These are phyloP conservation scores for Flexamia atlantica DNA, from an alignment of 2,888 invertebrate species.

Conservation along the genomic window DNA sequence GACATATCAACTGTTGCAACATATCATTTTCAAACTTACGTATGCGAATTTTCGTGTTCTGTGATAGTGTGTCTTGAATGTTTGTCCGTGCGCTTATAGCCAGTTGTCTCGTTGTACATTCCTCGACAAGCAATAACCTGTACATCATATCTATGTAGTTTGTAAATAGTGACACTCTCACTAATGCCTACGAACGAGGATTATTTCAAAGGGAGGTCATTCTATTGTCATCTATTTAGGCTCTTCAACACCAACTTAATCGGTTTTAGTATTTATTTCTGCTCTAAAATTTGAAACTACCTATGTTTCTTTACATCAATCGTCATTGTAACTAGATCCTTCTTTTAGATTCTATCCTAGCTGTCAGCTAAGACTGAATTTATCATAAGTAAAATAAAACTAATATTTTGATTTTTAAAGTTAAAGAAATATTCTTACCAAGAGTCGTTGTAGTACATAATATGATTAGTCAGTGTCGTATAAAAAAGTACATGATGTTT, in stretches of 20 bases:
- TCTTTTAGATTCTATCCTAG: not conserved
- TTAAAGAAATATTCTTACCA: not conserved
- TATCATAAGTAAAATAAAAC: conserved; percentile 8
- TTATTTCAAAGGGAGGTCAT: not conserved
- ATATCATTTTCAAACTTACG: conserved; percentile 1
- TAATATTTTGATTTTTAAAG: not conserved
- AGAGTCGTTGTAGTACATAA: not conserved
- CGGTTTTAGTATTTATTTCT: not conserved
- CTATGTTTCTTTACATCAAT: not conserved
- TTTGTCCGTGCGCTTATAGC: not conserved
- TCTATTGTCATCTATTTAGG: not conserved
- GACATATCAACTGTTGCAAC: conserved; percentile 32
- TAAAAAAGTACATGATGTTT: no score
- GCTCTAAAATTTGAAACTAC: not conserved
- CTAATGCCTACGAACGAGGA: not conserved
- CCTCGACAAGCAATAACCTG: conserved; percentile 33
- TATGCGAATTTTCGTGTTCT: conserved; percentile 1
- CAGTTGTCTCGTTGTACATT: conserved; percentile 14
- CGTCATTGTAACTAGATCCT: not conserved
- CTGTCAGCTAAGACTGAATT: conserved; percentile 29
- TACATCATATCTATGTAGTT: conserved; percentile 22
- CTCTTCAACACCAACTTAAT: not conserved
- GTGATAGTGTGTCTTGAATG: not conserved
- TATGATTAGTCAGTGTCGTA: not conserved
- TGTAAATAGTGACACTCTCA: conserved; percentile 10